These are phyloP conservation scores for Homalodisca vitripennis DNA, from an alignment of 1,140 invertebrate species.

Conservation along the genomic window DNA sequence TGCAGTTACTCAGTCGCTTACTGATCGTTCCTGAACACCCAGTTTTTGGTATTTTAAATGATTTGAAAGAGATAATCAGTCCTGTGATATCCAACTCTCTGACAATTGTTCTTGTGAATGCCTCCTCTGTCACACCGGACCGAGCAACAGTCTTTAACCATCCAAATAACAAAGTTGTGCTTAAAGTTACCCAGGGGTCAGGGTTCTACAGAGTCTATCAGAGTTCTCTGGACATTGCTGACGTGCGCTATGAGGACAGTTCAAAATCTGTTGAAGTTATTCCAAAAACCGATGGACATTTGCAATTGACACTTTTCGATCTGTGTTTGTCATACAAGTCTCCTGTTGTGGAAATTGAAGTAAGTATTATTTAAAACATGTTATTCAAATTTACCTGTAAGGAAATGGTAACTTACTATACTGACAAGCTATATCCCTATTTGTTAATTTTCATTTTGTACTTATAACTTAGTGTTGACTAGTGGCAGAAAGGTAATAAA, in stretches of 20 bases:
- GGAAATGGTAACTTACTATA: not conserved
- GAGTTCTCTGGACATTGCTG: constrained; percentile 58
- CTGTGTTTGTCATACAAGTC: constrained; percentile 64
- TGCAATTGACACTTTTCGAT: constrained; percentile 65
- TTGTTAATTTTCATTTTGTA: not conserved
- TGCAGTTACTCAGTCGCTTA: constrained; percentile 50
- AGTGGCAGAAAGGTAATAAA: too few relatives aligned
- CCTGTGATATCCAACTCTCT: constrained; percentile 38
- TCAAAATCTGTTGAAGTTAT: constrained; percentile 60
- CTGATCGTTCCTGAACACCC: constrained; percentile 57
- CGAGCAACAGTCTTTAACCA: constrained; percentile 61
- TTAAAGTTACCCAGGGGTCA: constrained; percentile 63
- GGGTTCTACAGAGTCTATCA: constrained; percentile 70
- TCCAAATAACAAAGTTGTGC: constrained; percentile 58
- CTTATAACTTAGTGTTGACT: too few relatives aligned
- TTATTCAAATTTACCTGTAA: not conserved
- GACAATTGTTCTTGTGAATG: constrained; percentile 55
- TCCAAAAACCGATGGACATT: constrained; percentile 63
- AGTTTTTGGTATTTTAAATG: constrained; percentile 54
- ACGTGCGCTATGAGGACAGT: constrained; percentile 60
- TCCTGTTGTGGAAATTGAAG: constrained; percentile 56
- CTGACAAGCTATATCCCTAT: not conserved
- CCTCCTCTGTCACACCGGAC: constrained; percentile 57
- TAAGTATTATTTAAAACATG: constrained; percentile 40
- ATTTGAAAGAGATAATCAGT: constrained; percentile 47